phyloP scores from a whole-genome alignment of 2,797 vertebrate species.

The Etheostoma perlongum region DNA sequence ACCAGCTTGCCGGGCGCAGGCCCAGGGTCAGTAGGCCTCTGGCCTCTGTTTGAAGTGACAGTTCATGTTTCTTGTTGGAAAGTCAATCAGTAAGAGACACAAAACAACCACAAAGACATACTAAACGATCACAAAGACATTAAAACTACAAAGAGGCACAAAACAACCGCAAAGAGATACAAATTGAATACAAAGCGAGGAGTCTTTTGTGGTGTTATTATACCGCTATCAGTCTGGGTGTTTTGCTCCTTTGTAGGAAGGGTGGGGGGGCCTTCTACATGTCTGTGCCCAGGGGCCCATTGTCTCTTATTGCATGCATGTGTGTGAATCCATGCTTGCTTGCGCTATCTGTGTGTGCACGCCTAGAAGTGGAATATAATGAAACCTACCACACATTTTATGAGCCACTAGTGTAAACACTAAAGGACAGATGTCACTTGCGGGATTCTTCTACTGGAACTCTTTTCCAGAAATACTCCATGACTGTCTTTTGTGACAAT shows the following conservation, averaged over 20 bases:
- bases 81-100: not conserved
- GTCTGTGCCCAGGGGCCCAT: conserved; percentile 8
- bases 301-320: conserved; percentile 1
- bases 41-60: not conserved
- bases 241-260: not conserved
- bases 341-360: not conserved
- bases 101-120: not conserved
- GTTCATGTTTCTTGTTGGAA: not conserved
- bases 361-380: conserved; percentile 24
- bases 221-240: not conserved
- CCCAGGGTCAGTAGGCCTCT: not conserved
- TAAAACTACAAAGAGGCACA: conserved; percentile 5
- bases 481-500: conserved; percentile 57
- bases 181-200: too few relatives aligned
- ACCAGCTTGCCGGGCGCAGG: not conserved
- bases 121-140: not conserved
- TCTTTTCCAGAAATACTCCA: conserved; percentile 43
- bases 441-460: conserved; percentile 47
- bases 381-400: conserved; percentile 30
- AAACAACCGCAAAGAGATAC: not conserved
- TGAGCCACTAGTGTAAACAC: conserved; percentile 49
- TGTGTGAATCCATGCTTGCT: not conserved
- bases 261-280: not conserved
- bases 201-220: not conserved
- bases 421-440: conserved; percentile 50